A percentile compares a stretch with the other conserved stretches of the same genome.
Conservation (phyloP, 1,140 invertebrate genomes). For the Drosophila tani region DNA sequence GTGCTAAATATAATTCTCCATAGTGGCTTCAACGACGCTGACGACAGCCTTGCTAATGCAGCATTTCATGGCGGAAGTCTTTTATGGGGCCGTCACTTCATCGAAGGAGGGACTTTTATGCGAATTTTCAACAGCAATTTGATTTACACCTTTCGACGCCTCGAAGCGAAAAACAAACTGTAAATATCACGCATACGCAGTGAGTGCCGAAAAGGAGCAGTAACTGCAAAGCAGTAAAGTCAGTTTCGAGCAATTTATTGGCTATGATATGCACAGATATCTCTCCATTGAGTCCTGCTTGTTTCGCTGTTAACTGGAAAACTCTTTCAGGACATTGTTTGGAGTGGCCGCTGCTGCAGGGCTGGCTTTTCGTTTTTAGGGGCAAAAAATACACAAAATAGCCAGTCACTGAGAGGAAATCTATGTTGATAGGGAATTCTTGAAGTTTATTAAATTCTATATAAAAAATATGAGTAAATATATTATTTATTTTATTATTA, state of each 20-base stretch:
- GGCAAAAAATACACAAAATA: constrained; percentile 11
- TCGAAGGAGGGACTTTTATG: background rate
- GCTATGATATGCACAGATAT: constrained; percentile 54
- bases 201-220: constrained; percentile 1
- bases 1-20: constrained; percentile 6
- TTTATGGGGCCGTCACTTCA: background rate
- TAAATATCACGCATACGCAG: constrained; percentile 55
- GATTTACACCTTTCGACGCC: constrained; percentile 35
- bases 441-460: background rate
- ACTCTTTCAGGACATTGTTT: constrained; percentile 12
- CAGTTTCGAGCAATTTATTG: constrained; percentile 49
- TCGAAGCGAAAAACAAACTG: background rate
- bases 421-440: background rate
- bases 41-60: background rate
- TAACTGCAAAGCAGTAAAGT: constrained; percentile 52
- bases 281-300: constrained; percentile 27
- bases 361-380: background rate
- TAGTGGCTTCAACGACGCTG: too few species aligned
- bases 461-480: too few species aligned
- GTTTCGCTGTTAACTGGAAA: constrained; percentile 12
- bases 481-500: background rate
- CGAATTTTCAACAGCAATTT: constrained; percentile 4
- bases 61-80: background rate
- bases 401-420: constrained; percentile 2
- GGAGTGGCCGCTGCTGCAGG: background rate